Conservation (phyloP, 2,113 vertebrate genomes). For the Tympanuchus pallidicinctus region DNA sequence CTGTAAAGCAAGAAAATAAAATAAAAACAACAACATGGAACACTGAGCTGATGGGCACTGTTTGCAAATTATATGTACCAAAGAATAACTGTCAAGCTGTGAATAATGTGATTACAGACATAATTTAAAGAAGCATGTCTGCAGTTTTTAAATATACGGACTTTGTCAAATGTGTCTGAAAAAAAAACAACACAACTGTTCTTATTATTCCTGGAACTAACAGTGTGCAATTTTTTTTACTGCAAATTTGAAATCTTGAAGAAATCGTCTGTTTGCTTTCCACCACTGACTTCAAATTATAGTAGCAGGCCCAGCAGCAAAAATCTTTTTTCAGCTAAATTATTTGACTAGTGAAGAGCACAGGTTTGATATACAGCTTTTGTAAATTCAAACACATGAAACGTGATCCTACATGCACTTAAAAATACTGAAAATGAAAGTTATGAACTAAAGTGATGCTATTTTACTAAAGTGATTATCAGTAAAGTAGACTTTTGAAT, state of each 20-base stretch:
- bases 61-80: background rate
- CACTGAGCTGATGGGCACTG: fast-evolving
- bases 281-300: background rate
- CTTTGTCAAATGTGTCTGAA: background rate
- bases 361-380: background rate
- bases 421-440: background rate
- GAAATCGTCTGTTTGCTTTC: background rate
- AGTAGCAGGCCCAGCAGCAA: background rate
- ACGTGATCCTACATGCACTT: background rate
- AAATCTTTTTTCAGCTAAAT: background rate
- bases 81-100: background rate
- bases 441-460: background rate
- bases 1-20: background rate
- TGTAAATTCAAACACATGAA: background rate
- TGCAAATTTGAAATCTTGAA: background rate
- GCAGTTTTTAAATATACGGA: background rate
- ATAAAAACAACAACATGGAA: background rate
- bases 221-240: background rate
- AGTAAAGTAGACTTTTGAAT: background rate
- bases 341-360: background rate
- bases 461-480: background rate
- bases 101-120: background rate
- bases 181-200: background rate
- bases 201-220: background rate
- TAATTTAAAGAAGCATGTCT: background rate